Evolutionary conservation across 2,888 invertebrate genomes (phyloP), one percentile per base, ranked within the genome.

Genomic region (Leptarthrus brevirostris): DNA sequence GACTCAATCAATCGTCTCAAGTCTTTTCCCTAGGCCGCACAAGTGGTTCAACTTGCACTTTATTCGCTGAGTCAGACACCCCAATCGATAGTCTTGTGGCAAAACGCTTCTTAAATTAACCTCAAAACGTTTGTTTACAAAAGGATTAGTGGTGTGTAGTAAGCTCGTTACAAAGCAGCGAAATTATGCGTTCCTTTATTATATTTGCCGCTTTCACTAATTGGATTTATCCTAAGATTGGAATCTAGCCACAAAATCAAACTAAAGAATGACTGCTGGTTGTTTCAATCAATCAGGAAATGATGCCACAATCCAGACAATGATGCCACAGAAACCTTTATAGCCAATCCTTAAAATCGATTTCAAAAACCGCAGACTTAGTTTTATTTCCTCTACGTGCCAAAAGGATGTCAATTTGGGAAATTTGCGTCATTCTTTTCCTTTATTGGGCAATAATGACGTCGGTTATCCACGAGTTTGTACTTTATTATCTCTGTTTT

Each of bases 221-320:
- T 58, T 58, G 36, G 58, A 58, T 58, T 58, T 58, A 30, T 30
- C 56, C 14, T 30, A 36, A 58, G 20, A 34, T 18, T 20, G 34
- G 20, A 2, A 34, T 16, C 18, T 36, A 20, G 40, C 34, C 12
- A 18, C 36, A 0, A 58, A 58, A 58, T 58, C 58, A 58, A 36
- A 36, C 12, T 36, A 18, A 36, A 16, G 16, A 16, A 12, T 30
- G 36, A 58, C 36, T 58, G 36, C 18, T 10, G 58, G 58, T 36
- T 58, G 58, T 36, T 20, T 12, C 58, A 36, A 58, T 58, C 36
- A 58, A 58, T 58, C 58, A 58, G n/a, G 36, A 18, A 36, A 58
- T 20, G 36, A 30, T 34, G 36, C 36, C 36, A 14, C 20, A 20
- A 36, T 30, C n/a, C n/a, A n/a, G 58, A 58, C 58, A 58, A 26